Evolutionary conservation across 2,113 vertebrate species (phyloP).

Genomic region (Nettapus auritus): DNA sequence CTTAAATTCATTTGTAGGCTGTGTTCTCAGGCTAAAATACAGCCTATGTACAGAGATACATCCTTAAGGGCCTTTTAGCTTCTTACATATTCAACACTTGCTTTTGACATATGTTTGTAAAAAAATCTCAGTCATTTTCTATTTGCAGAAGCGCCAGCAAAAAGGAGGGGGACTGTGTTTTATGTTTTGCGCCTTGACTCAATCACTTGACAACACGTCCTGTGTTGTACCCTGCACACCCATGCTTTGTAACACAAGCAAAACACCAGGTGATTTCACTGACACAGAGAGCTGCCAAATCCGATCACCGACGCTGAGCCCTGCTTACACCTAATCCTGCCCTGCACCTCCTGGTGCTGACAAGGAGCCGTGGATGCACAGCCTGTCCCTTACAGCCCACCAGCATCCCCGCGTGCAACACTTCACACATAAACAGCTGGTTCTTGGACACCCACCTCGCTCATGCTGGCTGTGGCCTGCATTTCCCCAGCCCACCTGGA

Average conservation of each 20-base stretch:
- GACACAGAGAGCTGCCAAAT: not conserved
- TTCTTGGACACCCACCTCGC: not conserved
- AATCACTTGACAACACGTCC: not conserved
- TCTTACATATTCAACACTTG: not conserved
- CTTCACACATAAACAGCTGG: not conserved
- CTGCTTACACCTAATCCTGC: accelerated
- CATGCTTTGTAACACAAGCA: accelerated
- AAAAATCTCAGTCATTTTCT: not conserved
- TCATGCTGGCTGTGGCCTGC: no score
- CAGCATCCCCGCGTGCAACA: accelerated
- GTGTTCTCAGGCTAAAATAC: not conserved
- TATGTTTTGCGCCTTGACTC: not conserved
- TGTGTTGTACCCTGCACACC: not conserved
- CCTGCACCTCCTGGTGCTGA: not conserved
- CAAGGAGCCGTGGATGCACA: accelerated
- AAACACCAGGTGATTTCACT: not conserved
- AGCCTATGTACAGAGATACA: not conserved
- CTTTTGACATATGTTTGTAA: not conserved
- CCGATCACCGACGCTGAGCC: not conserved
- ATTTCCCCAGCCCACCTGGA: not conserved
- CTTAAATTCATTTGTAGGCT: not conserved
- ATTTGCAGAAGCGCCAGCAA: not conserved
- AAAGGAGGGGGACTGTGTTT: not conserved
- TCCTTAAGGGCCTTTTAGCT: not conserved
- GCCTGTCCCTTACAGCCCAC: not conserved